Conservation (phyloP, 1,140 invertebrate genomes). For the Lordiphosa mommai region DNA sequence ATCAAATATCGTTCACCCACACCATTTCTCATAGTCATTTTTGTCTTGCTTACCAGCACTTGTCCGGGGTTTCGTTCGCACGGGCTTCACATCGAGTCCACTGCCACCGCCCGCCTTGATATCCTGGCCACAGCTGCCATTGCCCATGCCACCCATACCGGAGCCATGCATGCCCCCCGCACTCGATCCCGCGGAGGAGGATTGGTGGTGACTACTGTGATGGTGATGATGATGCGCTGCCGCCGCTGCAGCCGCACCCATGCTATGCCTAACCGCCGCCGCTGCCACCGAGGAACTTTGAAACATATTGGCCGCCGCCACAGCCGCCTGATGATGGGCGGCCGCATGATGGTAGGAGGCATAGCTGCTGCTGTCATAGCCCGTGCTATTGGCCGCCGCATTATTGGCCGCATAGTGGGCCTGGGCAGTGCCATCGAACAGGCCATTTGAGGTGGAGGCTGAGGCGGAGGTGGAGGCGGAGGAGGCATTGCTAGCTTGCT, state of each 20-base stretch:
- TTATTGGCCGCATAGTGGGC: conserved; percentile 65
- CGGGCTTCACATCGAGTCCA: conserved; percentile 67
- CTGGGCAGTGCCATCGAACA: conserved; percentile 75
- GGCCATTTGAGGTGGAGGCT: conserved; percentile 50
- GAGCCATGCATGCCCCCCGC: conserved; percentile 31
- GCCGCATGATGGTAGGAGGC: conserved; percentile 74
- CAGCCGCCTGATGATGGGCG: conserved; percentile 69
- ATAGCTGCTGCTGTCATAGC: conserved; percentile 64
- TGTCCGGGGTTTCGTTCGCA: conserved; percentile 78
- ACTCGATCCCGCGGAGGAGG: conserved; percentile 28
- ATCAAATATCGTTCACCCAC: conserved; percentile 74
- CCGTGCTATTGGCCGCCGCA: conserved; percentile 20
- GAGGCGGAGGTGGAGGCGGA: conserved; percentile 39
- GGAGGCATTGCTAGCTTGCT: conserved; percentile 59
- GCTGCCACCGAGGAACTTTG: conserved; percentile 75
- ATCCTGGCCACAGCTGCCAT: conserved; percentile 20
- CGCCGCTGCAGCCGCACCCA: conserved; percentile 56
- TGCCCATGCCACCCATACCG: conserved; percentile 23
- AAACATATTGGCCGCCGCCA: conserved; percentile 73
- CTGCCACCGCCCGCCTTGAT: conserved; percentile 15
- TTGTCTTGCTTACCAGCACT: conserved; percentile 80
- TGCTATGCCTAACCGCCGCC: conserved; percentile 69
- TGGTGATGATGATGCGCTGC: conserved; percentile 68
- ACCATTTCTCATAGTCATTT: conserved; percentile 62
- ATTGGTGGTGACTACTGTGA: conserved; percentile 49